Evolutionary conservation across 2,888 invertebrate genomes (phyloP).

Genomic region (Plusia festucae): DNA sequence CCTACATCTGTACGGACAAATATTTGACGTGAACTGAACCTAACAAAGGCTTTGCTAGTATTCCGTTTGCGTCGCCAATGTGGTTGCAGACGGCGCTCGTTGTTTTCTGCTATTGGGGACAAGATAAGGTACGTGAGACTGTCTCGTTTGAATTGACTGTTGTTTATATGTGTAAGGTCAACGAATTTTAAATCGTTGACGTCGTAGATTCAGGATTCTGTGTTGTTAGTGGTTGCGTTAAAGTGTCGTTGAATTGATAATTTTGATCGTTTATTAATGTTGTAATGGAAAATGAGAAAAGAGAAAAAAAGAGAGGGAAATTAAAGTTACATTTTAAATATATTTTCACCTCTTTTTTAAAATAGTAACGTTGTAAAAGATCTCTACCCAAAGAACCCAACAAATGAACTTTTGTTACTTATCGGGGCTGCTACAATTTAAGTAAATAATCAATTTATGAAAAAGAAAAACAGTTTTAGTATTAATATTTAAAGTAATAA

Average conservation of each 20-base stretch:
- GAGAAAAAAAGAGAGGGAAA: too few species aligned
- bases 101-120: slow-evolving; percentile 1
- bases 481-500: too few species aligned
- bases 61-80: neutral
- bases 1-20: neutral
- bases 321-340: too few species aligned
- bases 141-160: neutral
- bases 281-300: too few species aligned
- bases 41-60: neutral
- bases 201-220: neutral
- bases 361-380: too few species aligned
- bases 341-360: too few species aligned
- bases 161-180: neutral
- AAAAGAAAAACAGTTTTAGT: too few species aligned
- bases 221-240: neutral
- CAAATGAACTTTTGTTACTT: too few species aligned
- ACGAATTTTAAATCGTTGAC: neutral
- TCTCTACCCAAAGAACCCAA: too few species aligned
- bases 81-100: neutral
- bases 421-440: too few species aligned
- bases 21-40: neutral
- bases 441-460: too few species aligned
- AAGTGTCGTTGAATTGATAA: neutral
- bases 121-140: neutral
- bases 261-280: neutral